Conservation (phyloP, 2,888 invertebrate species). For the Phytoseiulus persimilis region DNA sequence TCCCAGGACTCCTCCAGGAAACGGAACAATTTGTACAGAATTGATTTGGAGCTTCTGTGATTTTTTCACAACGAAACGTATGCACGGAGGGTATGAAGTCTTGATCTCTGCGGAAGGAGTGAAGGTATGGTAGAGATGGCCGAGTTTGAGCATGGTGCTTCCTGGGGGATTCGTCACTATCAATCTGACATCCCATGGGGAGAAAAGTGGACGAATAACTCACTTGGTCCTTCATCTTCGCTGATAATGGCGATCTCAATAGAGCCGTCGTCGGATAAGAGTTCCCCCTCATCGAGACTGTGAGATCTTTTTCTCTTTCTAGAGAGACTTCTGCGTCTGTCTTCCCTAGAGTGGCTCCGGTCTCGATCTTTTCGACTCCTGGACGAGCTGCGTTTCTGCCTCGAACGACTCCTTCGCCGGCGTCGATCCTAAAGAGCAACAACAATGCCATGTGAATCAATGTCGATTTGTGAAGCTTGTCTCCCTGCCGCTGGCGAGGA, state of each 20-base stretch:
- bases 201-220: no score
- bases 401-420: background rate
- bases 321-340: conserved; percentile 20
- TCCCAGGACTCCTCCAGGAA: conserved; percentile 16
- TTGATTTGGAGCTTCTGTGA: conserved; percentile 14
- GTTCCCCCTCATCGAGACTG: conserved; percentile 25
- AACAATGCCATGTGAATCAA: background rate
- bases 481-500: background rate
- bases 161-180: no score
- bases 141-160: no score
- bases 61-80: conserved; percentile 32
- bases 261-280: background rate
- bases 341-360: background rate
- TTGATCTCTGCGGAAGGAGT: background rate
- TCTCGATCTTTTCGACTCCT: background rate
- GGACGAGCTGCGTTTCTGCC: background rate
- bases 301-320: conserved; percentile 8
- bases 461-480: background rate
- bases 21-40: conserved; percentile 34
- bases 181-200: no score
- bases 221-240: conserved; percentile 26
- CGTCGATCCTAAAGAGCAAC: background rate
- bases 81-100: conserved; percentile 22
- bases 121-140: no score
- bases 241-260: conserved; percentile 32